These are phyloP conservation scores for Drosophila bifasciata DNA, from an alignment of 1,140 invertebrate species.

Conservation along the genomic window DNA sequence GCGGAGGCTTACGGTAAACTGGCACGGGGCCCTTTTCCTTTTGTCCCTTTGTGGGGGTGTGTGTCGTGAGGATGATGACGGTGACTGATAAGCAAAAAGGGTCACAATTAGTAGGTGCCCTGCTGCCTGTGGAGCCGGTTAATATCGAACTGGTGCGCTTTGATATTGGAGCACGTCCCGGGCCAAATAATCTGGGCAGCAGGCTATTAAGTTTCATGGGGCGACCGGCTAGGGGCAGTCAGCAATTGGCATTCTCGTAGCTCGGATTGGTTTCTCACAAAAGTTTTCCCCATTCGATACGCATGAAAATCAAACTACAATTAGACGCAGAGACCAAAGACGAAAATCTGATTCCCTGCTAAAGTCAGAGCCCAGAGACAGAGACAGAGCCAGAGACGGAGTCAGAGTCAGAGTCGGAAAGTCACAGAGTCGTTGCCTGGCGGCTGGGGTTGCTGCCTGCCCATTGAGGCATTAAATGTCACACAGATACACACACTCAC, in stretches of 20 bases:
- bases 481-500: conserved; percentile 13
- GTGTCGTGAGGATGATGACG: conserved; percentile 4
- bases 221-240: conserved; percentile 8
- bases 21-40: conserved; percentile 18
- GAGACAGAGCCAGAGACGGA: conserved; percentile 5
- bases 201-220: conserved; percentile 65
- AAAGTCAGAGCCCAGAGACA: conserved; percentile 16
- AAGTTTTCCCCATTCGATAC: conserved; percentile 73
- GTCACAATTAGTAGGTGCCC: conserved; percentile 70
- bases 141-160: conserved; percentile 43
- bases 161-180: conserved; percentile 61
- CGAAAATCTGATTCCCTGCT: conserved; percentile 22
- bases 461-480: conserved; percentile 51
- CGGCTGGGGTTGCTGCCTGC: conserved; percentile 5
- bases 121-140: conserved; percentile 27
- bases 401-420: conserved; percentile 7
- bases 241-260: conserved; percentile 39
- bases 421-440: conserved; percentile 9
- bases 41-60: not conserved
- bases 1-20: conserved; percentile 24
- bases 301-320: conserved; percentile 79
- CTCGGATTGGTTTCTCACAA: conserved; percentile 27
- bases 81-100: conserved; percentile 63
- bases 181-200: conserved; percentile 58
- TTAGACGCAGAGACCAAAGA: conserved; percentile 62